A percentile compares a stretch with the other conserved stretches of the same genome.
Evolutionary conservation across 35 echinoderm and acorn worm genomes (phyloP).

Genomic region (Patiria miniata): DNA sequence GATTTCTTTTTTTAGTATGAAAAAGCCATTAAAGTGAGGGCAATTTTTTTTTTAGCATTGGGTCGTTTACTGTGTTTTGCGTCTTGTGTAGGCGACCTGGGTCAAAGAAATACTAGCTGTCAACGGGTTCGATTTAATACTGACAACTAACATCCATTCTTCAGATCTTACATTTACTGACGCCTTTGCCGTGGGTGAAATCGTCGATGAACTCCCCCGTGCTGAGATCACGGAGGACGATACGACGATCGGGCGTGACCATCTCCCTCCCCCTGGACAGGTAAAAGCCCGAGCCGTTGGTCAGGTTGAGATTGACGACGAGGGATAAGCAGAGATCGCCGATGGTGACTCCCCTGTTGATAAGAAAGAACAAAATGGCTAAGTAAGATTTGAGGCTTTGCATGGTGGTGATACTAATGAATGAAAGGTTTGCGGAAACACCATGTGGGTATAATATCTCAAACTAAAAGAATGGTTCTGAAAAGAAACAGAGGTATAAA

Average conservation of each 20-base stretch:
- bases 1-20: too few species aligned
- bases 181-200: slow-evolving; percentile 89
- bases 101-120: too few species aligned
- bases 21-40: too few species aligned
- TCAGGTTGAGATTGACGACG: slow-evolving; percentile 88
- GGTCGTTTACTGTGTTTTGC: too few species aligned
- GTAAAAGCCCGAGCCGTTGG: slow-evolving; percentile 92
- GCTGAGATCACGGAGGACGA: slow-evolving; percentile 75
- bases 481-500: too few species aligned
- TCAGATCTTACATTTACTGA: slow-evolving; percentile 62
- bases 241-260: slow-evolving; percentile 74
- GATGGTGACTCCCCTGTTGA: slow-evolving; percentile 74
- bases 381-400: neutral
- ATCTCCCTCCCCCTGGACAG: slow-evolving; percentile 64
- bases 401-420: too few species aligned
- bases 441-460: too few species aligned
- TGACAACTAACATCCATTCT: neutral
- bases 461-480: too few species aligned
- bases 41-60: too few species aligned
- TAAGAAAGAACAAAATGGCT: neutral
- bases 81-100: too few species aligned
- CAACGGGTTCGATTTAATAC: too few species aligned
- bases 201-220: slow-evolving; percentile 92
- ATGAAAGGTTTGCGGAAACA: too few species aligned
- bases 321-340: slow-evolving; percentile 81